phyloP scores from a whole-genome alignment of 2,797 vertebrate genomes.

The Micrastur ruficollis region DNA sequence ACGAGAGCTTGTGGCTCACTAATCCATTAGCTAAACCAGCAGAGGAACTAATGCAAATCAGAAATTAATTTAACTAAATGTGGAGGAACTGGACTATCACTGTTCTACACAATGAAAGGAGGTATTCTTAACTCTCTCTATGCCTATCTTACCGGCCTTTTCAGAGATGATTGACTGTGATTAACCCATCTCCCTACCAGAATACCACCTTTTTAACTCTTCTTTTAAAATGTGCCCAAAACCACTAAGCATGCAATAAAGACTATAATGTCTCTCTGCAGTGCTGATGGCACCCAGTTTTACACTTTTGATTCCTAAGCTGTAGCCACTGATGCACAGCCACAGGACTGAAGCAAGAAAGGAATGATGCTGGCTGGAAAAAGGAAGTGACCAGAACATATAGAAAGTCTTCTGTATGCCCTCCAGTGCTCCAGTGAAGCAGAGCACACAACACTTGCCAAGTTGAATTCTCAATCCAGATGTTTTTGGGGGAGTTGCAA shows the following conservation, averaged over 20 bases:
- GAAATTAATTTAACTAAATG: background rate
- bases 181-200: background rate
- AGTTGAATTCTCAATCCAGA: background rate
- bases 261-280: background rate
- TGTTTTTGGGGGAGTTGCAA: background rate
- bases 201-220: background rate
- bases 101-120: background rate
- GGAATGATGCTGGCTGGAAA: background rate
- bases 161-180: background rate
- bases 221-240: background rate
- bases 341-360: background rate
- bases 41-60: background rate
- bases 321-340: accelerated
- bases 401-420: background rate
- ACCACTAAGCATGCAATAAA: background rate
- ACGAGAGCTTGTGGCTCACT: background rate
- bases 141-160: background rate
- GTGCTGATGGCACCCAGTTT: background rate
- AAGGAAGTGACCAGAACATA: background rate
- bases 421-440: background rate
- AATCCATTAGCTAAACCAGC: background rate
- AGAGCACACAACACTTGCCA: background rate
- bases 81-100: background rate
- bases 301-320: background rate
- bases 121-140: background rate